phyloP scores from a whole-genome alignment of 2,888 invertebrate species.

The Leptopilina syphax region DNA sequence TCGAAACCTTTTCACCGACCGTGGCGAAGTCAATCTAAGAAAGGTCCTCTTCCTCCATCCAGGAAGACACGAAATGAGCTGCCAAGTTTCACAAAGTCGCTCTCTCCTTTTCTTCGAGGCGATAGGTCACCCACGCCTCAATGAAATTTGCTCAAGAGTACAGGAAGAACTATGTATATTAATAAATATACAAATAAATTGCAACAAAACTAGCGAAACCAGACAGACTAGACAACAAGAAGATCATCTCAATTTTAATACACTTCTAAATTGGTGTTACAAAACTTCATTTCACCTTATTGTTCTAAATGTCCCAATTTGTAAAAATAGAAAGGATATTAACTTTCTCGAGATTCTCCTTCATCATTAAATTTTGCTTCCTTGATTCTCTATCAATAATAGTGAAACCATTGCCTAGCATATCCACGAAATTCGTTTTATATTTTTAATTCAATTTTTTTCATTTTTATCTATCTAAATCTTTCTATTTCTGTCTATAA shows the following conservation, averaged over 20 bases:
- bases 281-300: constrained; percentile 19
- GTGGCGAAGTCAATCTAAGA: constrained; percentile 50
- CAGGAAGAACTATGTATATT: background rate
- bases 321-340: constrained; percentile 21
- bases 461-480: too few relatives aligned
- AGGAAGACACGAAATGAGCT: constrained; percentile 49
- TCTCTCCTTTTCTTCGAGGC: constrained; percentile 51
- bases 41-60: constrained; percentile 44
- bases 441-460: too few relatives aligned
- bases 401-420: background rate
- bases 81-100: constrained; percentile 52
- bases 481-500: too few relatives aligned
- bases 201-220: background rate
- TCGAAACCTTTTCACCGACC: constrained; percentile 63
- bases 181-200: too few relatives aligned
- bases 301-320: constrained; percentile 23
- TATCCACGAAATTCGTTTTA: too few relatives aligned
- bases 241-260: constrained; percentile 18
- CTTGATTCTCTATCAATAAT: constrained; percentile 2
- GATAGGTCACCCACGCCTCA: constrained; percentile 50
- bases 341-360: constrained; percentile 6
- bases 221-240: background rate
- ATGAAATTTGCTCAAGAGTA: constrained; percentile 7
- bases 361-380: background rate
- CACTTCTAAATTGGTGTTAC: constrained; percentile 18